phyloP scores from a whole-genome alignment of 92 coral and sea anemone genomes.

The Bergia sp. region DNA sequence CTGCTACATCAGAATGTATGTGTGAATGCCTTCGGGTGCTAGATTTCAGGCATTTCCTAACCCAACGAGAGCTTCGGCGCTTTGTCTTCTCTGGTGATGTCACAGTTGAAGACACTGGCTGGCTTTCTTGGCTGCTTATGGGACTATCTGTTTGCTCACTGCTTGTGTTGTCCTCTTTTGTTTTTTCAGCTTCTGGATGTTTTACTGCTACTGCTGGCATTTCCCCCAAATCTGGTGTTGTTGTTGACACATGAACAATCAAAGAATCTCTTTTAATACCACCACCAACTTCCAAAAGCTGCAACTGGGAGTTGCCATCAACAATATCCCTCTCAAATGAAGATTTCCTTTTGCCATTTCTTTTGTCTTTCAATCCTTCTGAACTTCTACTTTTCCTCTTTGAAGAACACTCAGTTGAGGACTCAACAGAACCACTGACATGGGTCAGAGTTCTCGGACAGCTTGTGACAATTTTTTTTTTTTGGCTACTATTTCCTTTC shows the following conservation, averaged over 20 bases:
- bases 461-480: background rate
- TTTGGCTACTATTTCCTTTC: background rate
- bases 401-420: background rate
- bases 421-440: background rate
- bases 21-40: conserved; percentile 32
- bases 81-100: conserved; percentile 40
- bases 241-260: background rate
- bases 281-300: background rate
- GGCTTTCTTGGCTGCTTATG: conserved; percentile 36
- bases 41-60: conserved; percentile 57
- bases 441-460: background rate
- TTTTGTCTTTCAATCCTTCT: conserved; percentile 9
- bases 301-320: background rate
- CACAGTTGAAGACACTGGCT: conserved; percentile 42
- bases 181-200: conserved; percentile 25
- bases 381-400: background rate
- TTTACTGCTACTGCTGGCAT: background rate
- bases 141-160: background rate
- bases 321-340: conserved; percentile 19
- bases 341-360: background rate
- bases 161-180: background rate
- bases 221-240: conserved; percentile 13
- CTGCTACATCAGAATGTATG: background rate
- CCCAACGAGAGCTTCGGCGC: conserved; percentile 47
- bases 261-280: background rate